phyloP scores from a whole-genome alignment of 2,888 invertebrate genomes.

The Xylota segnis region DNA sequence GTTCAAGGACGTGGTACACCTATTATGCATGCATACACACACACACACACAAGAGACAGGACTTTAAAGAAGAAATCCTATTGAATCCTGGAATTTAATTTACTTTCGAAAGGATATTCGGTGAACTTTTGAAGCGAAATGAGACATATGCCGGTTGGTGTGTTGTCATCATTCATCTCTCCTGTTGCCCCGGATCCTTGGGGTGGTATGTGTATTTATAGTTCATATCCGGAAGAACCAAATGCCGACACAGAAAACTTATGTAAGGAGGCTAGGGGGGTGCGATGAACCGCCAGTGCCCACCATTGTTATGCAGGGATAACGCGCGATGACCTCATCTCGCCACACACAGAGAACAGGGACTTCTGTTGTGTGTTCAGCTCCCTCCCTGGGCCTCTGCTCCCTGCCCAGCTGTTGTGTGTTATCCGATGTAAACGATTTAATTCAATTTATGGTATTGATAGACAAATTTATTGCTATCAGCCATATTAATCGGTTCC shows the following conservation, averaged over 20 bases:
- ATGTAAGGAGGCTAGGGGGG: background rate
- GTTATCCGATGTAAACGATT: slow-evolving; percentile 78
- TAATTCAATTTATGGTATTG: slow-evolving; percentile 78
- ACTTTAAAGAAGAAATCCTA: slow-evolving; percentile 4
- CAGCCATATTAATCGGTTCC: slow-evolving; percentile 74
- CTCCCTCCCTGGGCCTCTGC: background rate
- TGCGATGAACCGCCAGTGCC: too few relatives aligned
- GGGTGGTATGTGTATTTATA: slow-evolving; percentile 55
- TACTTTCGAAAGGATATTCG: slow-evolving; percentile 13
- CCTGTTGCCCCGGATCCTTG: slow-evolving; percentile 12
- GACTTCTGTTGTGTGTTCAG: background rate
- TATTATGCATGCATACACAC: too few relatives aligned
- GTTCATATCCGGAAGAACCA: slow-evolving; percentile 53
- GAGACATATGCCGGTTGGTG: slow-evolving; percentile 41
- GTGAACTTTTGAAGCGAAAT: slow-evolving; percentile 29
- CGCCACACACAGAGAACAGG: background rate
- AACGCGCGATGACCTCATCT: slow-evolving; percentile 58
- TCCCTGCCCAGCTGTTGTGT: slow-evolving; percentile 36
- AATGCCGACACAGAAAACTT: slow-evolving; percentile 21
- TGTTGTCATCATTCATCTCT: slow-evolving; percentile 8
- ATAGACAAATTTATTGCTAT: slow-evolving; percentile 78
- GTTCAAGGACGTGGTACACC: background rate
- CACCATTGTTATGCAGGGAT: slow-evolving; percentile 58
- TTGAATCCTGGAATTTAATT: slow-evolving; percentile 9
- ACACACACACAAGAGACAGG: background rate